Percentiles rank a stretch among this genome's conserved stretches.
Conservation (phyloP, 2,888 invertebrate genomes). For the Agrochola lota region DNA sequence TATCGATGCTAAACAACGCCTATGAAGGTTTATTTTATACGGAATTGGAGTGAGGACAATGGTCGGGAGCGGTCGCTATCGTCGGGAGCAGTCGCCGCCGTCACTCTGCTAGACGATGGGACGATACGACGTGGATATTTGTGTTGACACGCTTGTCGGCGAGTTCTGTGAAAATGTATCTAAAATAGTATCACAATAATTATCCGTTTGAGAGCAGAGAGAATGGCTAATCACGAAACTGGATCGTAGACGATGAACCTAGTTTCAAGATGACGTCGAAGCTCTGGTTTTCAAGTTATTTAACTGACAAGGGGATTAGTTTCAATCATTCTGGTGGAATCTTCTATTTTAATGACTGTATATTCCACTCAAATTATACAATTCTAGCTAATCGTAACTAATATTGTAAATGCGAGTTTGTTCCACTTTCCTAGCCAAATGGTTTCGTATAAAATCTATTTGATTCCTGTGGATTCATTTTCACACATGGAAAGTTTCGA, state of each 20-base stretch:
- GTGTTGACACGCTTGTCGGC: constrained; percentile 68
- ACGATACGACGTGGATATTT: constrained; percentile 58
- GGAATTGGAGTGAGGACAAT: constrained; percentile 66
- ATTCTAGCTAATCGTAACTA: constrained; percentile 28
- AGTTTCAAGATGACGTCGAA: constrained; percentile 45
- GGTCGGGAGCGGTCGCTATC: constrained; percentile 44
- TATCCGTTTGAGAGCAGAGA: constrained; percentile 53
- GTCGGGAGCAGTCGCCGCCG: constrained; percentile 34
- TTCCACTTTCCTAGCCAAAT: constrained; percentile 28
- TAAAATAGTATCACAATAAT: constrained; percentile 65
- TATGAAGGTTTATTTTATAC: constrained; percentile 64
- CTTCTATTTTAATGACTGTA: constrained; percentile 33
- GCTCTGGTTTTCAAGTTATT: constrained; percentile 32
- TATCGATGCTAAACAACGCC: constrained; percentile 72
- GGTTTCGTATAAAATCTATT: constrained; percentile 10
- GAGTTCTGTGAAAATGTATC: constrained; percentile 59
- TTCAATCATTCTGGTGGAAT: constrained; percentile 20
- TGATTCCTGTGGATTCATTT: constrained; percentile 1
- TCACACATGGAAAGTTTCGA: not conserved
- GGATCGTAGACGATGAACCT: constrained; percentile 55
- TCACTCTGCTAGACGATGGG: constrained; percentile 48
- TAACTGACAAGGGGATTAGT: constrained; percentile 44
- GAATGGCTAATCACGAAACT: constrained; percentile 61
- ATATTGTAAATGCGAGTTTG: constrained; percentile 6
- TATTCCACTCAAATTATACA: constrained; percentile 30